phyloP scores from a whole-genome alignment of 2,888 invertebrate genomes.

The Tiphia femorata region DNA sequence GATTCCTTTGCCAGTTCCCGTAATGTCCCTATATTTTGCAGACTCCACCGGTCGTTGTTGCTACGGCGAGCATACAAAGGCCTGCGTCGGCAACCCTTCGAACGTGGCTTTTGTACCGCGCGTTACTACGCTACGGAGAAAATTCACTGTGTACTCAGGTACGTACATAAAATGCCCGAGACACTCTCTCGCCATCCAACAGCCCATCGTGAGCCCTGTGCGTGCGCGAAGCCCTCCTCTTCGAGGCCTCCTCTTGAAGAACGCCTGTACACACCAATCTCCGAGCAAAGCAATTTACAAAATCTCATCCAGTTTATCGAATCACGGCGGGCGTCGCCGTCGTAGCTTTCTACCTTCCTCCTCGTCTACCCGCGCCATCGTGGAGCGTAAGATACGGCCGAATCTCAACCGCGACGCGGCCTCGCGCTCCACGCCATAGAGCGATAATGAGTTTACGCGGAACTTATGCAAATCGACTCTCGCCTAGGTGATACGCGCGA shows the following conservation, averaged over 20 bases:
- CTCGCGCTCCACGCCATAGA: conserved; percentile 1
- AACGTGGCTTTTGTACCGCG: not conserved
- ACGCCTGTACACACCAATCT: conserved; percentile 14
- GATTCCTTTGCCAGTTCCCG: too few species aligned
- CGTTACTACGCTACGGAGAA: too few species aligned
- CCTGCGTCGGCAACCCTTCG: not conserved
- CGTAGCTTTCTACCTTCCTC: too few species aligned
- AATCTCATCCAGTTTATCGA: conserved; percentile 54
- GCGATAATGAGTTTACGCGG: conserved; percentile 21
- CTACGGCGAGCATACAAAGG: not conserved
- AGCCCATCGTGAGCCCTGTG: not conserved
- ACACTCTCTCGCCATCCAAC: not conserved
- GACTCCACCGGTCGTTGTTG: too few species aligned
- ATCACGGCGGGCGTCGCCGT: conserved; percentile 32
- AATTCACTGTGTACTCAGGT: not conserved
- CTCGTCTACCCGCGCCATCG: too few species aligned
- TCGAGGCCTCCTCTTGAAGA: not conserved
- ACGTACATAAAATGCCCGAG: not conserved
- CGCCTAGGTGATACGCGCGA: conserved; percentile 5
- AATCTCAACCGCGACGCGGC: not conserved
- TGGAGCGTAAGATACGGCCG: conserved; percentile 17
- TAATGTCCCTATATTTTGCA: too few species aligned
- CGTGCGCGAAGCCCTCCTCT: not conserved
- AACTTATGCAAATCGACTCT: conserved; percentile 14
- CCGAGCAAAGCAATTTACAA: conserved; percentile 46